Base-by-base conservation (phyloP, 2,797 vertebrate genomes). In the Cirrhinus molitorella region DNA sequence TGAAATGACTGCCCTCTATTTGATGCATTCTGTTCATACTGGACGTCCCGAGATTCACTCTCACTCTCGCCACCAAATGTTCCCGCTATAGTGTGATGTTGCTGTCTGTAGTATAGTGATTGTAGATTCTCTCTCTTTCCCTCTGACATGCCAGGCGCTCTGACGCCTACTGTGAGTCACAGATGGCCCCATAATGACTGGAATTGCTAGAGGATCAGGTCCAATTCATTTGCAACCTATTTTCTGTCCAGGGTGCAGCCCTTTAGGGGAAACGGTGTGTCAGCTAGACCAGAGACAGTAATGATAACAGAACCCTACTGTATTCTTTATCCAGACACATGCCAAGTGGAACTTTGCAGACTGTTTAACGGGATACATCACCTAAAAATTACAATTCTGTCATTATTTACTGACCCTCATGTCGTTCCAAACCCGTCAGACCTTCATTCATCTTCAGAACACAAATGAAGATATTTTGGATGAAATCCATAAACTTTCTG, bases 141-240 rank as follows among this genome's bases (percentile, higher is more conserved):
- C 65, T 34, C 73, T 65, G 61, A 78, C 73, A 77, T 85, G 28
- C 55, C 47, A 85, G 70, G 55, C 74, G 79, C 59, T 23, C 77
- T 79, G 88, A 91, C 90, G 88, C 89, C 88, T 86, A 88, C 88
- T 85, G 85, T 59, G 83, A 88, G 74, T 83, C 83, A 85, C 91
- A 88, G 90, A 89, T 88, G 90, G 89, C 84, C 87, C 84, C 61
- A 89, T 92, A 92, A 89, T 87, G 88, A 83, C 86, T 77, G 73
- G 84, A 88, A 89, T 80, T 80, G 83, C 88, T 86, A 84, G 80
- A 88, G 84, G 88, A 91, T 89, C 87, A 86, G 23, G 72, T 84
- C 85, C 23, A 83, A 89, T 89, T 88, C 87, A 70, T 83, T 88
- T 84, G 72, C 61, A 85, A 83, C 76, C 7, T 55, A 83, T 87